These are phyloP conservation scores for Tylochromis polylepis DNA, from an alignment of 2,113 vertebrate genomes.

Conservation along the genomic window DNA sequence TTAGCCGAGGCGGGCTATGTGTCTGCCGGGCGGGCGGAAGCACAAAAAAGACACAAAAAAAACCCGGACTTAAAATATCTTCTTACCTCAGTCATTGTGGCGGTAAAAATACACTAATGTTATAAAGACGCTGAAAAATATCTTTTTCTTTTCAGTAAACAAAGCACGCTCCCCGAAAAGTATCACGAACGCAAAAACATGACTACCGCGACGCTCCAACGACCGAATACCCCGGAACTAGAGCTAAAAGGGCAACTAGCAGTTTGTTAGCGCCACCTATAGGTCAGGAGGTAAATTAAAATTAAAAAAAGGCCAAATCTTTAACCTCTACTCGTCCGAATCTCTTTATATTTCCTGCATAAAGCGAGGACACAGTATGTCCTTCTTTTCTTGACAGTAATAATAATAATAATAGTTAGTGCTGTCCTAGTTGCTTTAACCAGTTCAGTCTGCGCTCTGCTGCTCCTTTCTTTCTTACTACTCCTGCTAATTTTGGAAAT, in stretches of 20 bases:
- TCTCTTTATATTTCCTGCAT: neutral
- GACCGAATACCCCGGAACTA: slow-evolving; percentile 30
- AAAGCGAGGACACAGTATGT: neutral
- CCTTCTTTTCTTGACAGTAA: neutral
- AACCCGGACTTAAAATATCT: neutral
- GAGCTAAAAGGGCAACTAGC: fast-evolving
- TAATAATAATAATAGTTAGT: neutral
- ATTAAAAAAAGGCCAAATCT: neutral
- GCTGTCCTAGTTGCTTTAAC: neutral
- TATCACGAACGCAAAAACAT: neutral
- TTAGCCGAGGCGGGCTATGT: slow-evolving; percentile 6
- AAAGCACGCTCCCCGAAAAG: neutral
- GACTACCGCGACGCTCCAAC: neutral
- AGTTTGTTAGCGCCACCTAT: neutral
- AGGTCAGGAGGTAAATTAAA: neutral
- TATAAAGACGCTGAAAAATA: neutral
- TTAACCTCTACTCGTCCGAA: neutral
- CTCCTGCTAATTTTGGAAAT: neutral
- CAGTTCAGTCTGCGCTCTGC: neutral
- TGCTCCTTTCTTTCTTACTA: neutral
- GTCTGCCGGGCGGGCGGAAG: neutral
- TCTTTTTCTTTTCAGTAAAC: neutral
- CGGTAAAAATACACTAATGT: fast-evolving
- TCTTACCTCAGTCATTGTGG: slow-evolving; percentile 61
- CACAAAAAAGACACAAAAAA: neutral